Conservation (phyloP, 2,888 invertebrate species). For the Ornithoptera alexandrae region DNA sequence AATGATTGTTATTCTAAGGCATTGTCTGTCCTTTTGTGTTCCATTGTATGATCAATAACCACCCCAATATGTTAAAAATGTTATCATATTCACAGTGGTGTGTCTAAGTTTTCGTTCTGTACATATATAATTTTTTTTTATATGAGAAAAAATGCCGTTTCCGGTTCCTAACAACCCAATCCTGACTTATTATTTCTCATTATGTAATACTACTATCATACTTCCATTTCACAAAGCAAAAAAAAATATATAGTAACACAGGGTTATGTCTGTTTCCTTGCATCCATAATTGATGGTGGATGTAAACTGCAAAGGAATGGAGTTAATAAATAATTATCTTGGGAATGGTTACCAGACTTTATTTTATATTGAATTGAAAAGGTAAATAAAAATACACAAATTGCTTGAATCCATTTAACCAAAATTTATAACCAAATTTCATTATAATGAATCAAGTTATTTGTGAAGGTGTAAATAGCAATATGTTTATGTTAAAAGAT, state of each 20-base stretch:
- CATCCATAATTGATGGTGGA: not conserved
- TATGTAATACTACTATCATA: not conserved
- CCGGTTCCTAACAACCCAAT: not conserved
- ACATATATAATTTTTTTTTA: no score
- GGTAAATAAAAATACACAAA: not conserved
- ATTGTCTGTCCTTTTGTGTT: constrained; percentile 1
- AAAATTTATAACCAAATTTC: not conserved
- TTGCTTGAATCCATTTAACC: not conserved
- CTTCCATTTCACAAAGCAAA: not conserved
- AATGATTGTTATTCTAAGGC: constrained; percentile 9
- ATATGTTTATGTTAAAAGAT: no score
- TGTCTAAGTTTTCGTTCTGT: no score
- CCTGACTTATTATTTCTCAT: not conserved
- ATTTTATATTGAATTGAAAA: no score
- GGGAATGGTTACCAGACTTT: no score
- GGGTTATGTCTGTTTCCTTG: not conserved
- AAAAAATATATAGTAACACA: not conserved
- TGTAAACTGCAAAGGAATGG: no score
- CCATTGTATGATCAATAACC: no score
- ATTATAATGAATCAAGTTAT: not conserved
- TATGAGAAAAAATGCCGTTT: no score
- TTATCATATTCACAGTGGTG: not conserved
- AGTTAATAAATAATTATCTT: no score
- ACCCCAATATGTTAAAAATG: not conserved
- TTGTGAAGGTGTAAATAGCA: no score